A percentile compares a stretch with the other conserved stretches of the same genome.
phyloP scores from a whole-genome alignment of 1,140 invertebrate genomes.

The Drosophila athabasca region DNA sequence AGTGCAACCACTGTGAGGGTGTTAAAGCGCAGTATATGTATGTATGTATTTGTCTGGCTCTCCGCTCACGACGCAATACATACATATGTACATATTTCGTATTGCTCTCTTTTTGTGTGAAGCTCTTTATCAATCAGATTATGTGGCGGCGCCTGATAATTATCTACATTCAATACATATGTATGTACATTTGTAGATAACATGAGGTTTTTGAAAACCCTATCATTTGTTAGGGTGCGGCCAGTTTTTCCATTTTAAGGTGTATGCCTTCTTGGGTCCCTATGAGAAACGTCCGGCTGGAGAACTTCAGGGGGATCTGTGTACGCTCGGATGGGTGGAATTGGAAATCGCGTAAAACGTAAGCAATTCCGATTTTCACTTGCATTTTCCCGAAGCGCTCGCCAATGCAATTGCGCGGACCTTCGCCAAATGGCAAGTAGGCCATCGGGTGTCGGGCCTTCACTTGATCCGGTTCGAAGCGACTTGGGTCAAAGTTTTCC shows the following conservation, averaged over 20 bases:
- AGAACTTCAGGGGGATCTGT: constrained; percentile 50
- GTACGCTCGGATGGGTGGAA: constrained; percentile 53
- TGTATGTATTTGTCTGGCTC: no score
- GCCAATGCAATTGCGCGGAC: constrained; percentile 85
- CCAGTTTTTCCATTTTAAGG: constrained; percentile 40
- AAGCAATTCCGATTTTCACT: constrained; percentile 80
- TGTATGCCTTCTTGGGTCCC: constrained; percentile 51
- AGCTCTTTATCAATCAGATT: no score
- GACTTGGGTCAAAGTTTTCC: constrained; percentile 87
- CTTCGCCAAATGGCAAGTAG: constrained; percentile 85
- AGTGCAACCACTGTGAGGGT: no score
- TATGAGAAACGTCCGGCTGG: constrained; percentile 47
- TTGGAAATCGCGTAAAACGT: constrained; percentile 54
- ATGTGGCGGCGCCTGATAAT: no score
- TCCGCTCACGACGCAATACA: no score
- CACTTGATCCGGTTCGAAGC: constrained; percentile 86
- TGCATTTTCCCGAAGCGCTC: constrained; percentile 84
- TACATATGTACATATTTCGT: no score
- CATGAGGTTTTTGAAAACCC: no score
- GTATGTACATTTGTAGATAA: no score
- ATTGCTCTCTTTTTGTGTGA: no score
- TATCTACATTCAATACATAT: no score
- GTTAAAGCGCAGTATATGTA: no score
- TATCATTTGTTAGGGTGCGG: neutral
- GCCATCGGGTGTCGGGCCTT: constrained; percentile 82